phyloP scores from a whole-genome alignment of 2,888 invertebrate genomes.

The Halictus ligatus region DNA sequence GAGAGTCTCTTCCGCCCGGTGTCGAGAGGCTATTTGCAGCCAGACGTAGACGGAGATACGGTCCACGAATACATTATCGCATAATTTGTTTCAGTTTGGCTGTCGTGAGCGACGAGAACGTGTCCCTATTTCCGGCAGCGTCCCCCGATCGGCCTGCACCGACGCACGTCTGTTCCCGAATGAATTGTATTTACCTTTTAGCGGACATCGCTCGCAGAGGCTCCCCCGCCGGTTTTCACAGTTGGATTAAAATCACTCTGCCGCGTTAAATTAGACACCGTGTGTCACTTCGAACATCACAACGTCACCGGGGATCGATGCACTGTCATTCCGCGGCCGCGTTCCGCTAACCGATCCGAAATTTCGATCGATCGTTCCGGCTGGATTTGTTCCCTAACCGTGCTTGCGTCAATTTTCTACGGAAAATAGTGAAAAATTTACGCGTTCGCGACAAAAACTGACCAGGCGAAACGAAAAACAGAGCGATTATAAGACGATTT shows the following conservation, averaged over 20 bases:
- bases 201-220: slow-evolving; percentile 57
- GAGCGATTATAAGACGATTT: too few relatives aligned
- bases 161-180: slow-evolving; percentile 46
- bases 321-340: slow-evolving; percentile 17
- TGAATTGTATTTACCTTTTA: slow-evolving; percentile 70
- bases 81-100: slow-evolving; percentile 24
- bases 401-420: not conserved
- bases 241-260: slow-evolving; percentile 28
- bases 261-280: slow-evolving; percentile 28
- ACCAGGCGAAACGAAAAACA: too few relatives aligned
- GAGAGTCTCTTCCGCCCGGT: not conserved
- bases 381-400: not conserved
- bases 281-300: slow-evolving; percentile 25
- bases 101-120: slow-evolving; percentile 3
- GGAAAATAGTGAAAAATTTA: not conserved
- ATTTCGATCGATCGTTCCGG: not conserved
- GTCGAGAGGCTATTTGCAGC: slow-evolving; percentile 18
- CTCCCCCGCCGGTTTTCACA: slow-evolving; percentile 32
- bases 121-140: slow-evolving; percentile 19
- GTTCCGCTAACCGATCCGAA: not conserved
- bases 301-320: not conserved
- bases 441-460: too few relatives aligned
- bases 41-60: slow-evolving; percentile 5
- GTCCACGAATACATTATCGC: slow-evolving; percentile 2
- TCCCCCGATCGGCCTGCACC: slow-evolving; percentile 32